Conservation (phyloP, 2,113 vertebrate species). For the Ginglymostoma cirratum region DNA sequence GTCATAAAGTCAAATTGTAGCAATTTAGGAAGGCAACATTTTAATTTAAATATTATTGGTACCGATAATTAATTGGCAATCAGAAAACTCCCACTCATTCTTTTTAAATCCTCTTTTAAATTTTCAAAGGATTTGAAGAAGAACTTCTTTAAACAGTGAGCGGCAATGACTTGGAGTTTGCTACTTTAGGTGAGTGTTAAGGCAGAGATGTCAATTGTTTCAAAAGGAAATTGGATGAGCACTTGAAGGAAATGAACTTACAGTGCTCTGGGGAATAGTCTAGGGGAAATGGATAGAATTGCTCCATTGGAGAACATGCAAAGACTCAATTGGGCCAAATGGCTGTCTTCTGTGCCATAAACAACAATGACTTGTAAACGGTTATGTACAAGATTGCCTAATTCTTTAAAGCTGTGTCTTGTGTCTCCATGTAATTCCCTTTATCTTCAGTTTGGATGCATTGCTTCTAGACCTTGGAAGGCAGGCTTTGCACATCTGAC, state of each 20-base stretch:
- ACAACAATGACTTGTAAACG: not conserved
- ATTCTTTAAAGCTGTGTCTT: not conserved
- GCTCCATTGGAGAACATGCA: not conserved
- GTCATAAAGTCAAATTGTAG: not conserved
- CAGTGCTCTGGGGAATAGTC: not conserved
- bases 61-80: not conserved
- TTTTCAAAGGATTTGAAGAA: not conserved
- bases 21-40: not conserved
- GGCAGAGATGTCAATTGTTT: not conserved
- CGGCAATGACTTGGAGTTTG: not conserved
- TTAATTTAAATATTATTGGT: not conserved
- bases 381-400: not conserved
- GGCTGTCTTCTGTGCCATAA: not conserved
- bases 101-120: not conserved
- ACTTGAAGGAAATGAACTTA: not conserved
- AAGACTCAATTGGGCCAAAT: not conserved
- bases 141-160: too few relatives aligned
- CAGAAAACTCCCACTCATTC: not conserved
- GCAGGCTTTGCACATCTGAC: not conserved
- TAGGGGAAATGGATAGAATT: not conserved
- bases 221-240: not conserved
- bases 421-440: not conserved
- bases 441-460: not conserved
- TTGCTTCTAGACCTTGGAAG: not conserved
- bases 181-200: not conserved